These are phyloP conservation scores for Sebastes hubbsi DNA, from an alignment of 2,797 vertebrate species.

Conservation along the genomic window DNA sequence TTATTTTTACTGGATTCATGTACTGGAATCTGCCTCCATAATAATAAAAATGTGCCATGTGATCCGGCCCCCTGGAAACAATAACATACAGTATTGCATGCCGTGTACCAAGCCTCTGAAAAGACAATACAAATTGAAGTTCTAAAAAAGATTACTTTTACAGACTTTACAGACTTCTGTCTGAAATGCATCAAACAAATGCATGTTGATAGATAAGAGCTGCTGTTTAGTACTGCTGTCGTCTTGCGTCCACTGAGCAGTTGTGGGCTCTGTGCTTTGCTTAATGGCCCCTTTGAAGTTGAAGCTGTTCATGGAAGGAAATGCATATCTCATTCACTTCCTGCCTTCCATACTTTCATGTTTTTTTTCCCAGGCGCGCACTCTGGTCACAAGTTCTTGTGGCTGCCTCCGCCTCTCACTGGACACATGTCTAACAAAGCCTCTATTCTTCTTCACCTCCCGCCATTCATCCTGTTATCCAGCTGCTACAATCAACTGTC, in stretches of 20 bases:
- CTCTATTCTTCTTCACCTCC: slow-evolving; percentile 22
- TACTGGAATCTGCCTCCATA: too few species aligned
- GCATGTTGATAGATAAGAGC: background rate
- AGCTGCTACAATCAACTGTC: slow-evolving; percentile 32
- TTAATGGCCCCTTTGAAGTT: slow-evolving; percentile 24
- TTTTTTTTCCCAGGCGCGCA: slow-evolving; percentile 7
- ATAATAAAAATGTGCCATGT: too few species aligned
- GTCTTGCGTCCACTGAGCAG: background rate
- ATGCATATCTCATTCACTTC: slow-evolving; percentile 37
- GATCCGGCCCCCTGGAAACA: too few species aligned
- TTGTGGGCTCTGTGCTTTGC: slow-evolving; percentile 10
- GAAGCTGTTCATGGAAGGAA: slow-evolving; percentile 6
- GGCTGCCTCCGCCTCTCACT: background rate
- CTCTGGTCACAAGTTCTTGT: slow-evolving; percentile 1
- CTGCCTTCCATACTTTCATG: slow-evolving; percentile 28
- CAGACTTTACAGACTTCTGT: background rate
- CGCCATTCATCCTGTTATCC: slow-evolving; percentile 21
- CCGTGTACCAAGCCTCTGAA: too few species aligned
- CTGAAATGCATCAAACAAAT: background rate
- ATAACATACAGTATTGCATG: too few species aligned
- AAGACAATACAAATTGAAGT: too few species aligned
- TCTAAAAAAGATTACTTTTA: background rate
- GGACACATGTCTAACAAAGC: slow-evolving; percentile 25
- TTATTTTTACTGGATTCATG: too few species aligned
- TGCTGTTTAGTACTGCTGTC: background rate